These are phyloP conservation scores for Zaprionus bogoriensis DNA, from an alignment of 2,888 invertebrate genomes.

Conservation along the genomic window DNA sequence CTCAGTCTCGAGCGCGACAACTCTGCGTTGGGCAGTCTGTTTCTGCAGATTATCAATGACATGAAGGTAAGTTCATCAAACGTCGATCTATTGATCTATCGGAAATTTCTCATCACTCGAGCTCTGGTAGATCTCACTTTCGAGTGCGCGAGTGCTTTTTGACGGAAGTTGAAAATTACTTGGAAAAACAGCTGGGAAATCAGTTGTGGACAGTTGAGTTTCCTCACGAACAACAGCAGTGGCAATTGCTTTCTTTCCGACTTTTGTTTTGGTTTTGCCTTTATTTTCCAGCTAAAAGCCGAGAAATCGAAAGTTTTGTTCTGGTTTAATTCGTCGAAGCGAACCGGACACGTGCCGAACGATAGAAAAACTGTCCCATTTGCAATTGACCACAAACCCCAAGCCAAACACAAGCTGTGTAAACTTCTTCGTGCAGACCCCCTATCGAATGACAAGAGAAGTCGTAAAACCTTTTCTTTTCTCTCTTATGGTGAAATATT, in stretches of 20 bases:
- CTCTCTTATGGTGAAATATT: background rate
- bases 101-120: background rate
- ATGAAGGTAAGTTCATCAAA: slow-evolving; percentile 98
- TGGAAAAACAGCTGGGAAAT: slow-evolving; percentile 19
- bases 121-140: background rate
- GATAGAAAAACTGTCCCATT: slow-evolving; percentile 5
- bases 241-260: slow-evolving; percentile 7
- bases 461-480: background rate
- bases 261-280: background rate
- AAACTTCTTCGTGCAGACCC: background rate
- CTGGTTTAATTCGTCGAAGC: slow-evolving; percentile 18
- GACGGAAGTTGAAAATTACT: slow-evolving; percentile 27
- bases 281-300: slow-evolving; percentile 18
- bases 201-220: slow-evolving; percentile 20
- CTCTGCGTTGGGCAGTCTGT: slow-evolving; percentile 95
- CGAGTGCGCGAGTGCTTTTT: background rate
- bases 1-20: slow-evolving; percentile 87
- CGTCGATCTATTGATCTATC: slow-evolving; percentile 15
- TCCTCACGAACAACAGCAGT: slow-evolving; percentile 36
- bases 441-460: background rate
- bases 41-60: slow-evolving; percentile 97
- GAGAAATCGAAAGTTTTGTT: slow-evolving; percentile 35
- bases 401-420: too few species aligned
- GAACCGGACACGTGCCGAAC: slow-evolving; percentile 37
- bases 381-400: slow-evolving; percentile 24